A percentile compares a stretch with the other conserved stretches of the same genome.
These are phyloP conservation scores for Eristalis tenax DNA, from an alignment of 2,888 invertebrate genomes.

Conservation along the genomic window DNA sequence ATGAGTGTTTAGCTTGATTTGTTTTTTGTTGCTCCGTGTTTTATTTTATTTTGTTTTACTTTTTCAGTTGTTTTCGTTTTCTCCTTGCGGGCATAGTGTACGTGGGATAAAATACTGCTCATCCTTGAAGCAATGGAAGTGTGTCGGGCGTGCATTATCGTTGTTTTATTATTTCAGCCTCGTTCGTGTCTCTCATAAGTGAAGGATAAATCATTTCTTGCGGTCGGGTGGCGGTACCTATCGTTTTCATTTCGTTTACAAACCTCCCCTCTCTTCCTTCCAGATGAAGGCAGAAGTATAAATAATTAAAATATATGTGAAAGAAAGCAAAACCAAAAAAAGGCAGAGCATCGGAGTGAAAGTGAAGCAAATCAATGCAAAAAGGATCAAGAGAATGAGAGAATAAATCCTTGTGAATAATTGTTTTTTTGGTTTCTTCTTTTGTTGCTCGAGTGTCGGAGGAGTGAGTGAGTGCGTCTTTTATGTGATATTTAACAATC, in stretches of 20 bases:
- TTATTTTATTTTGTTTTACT: too few species aligned
- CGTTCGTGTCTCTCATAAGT: neutral
- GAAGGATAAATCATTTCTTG: conserved; percentile 50
- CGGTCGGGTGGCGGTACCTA: conserved; percentile 6
- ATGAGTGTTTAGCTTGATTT: conserved; percentile 60
- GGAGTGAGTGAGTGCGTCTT: neutral
- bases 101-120: conserved; percentile 21
- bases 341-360: conserved; percentile 11
- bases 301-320: conserved; percentile 45
- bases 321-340: neutral
- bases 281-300: conserved; percentile 56
- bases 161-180: conserved; percentile 18
- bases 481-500: neutral
- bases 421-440: neutral
- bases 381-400: conserved; percentile 12
- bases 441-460: neutral
- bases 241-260: conserved; percentile 34
- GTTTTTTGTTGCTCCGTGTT: conserved; percentile 1
- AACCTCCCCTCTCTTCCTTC: neutral
- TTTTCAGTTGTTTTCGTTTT: neutral
- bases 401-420: neutral
- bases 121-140: conserved; percentile 61
- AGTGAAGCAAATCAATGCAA: conserved; percentile 39
- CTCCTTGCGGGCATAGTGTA: conserved; percentile 38
- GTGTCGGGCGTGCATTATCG: conserved; percentile 42